Conservation (phyloP, 2,113 vertebrate genomes). For the Grammomys surdaster region DNA sequence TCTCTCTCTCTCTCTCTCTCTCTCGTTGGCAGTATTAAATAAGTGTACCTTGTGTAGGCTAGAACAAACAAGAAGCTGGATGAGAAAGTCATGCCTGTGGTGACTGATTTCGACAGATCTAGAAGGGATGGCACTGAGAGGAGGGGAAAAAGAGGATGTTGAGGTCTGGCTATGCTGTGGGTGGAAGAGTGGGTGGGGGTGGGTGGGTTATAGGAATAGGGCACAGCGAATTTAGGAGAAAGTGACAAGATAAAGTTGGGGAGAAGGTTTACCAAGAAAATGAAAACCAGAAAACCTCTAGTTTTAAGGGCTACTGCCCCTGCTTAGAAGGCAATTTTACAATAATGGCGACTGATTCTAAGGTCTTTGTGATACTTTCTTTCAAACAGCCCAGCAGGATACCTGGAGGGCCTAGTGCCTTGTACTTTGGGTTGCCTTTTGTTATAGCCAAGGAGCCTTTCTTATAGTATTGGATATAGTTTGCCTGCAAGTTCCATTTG, state of each 20-base stretch:
- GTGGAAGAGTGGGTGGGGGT: neutral
- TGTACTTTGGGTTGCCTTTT: constrained; percentile 30
- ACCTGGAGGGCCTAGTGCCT: neutral
- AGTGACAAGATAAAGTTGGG: neutral
- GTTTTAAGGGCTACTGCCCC: neutral
- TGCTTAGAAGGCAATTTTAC: constrained; percentile 13
- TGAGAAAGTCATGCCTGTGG: neutral
- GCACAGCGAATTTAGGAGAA: neutral
- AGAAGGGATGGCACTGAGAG: neutral
- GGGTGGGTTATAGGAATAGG: neutral
- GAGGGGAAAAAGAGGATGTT: neutral
- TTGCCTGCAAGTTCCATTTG: neutral
- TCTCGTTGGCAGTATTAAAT: neutral
- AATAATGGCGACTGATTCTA: neutral
- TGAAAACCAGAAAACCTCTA: neutral
- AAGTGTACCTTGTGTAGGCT: neutral
- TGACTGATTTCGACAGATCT: neutral
- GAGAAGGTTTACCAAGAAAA: neutral
- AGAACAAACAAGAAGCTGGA: neutral
- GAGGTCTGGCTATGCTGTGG: neutral
- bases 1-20: too few relatives aligned
- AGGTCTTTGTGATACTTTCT: neutral
- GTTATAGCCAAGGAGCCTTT: neutral
- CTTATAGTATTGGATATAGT: constrained; percentile 31
- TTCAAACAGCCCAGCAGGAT: neutral